Percentiles rank a stretch among this genome's conserved stretches.
Conservation (phyloP, 37 sponge, comb jelly and placozoan genomes). For the Oopsacas minuta region DNA sequence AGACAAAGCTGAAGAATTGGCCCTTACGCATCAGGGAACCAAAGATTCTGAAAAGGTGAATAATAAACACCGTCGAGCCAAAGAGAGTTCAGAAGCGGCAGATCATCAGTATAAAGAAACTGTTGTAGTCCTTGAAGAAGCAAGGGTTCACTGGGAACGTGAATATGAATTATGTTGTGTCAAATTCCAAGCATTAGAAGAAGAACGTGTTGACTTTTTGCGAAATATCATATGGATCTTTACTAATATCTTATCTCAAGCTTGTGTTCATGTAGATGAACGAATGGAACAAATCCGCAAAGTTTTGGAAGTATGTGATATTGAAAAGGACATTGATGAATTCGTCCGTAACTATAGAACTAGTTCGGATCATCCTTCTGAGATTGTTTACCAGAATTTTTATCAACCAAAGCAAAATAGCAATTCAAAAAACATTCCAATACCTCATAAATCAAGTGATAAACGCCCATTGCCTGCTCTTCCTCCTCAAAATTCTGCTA, state of each 20-base stretch:
- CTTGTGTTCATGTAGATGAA: slow-evolving; percentile 52
- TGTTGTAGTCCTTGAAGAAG: slow-evolving; percentile 58
- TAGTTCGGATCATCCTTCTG: slow-evolving; percentile 53
- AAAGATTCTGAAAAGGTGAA: neutral
- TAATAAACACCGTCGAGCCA: neutral
- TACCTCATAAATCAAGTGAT: neutral
- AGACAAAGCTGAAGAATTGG: slow-evolving; percentile 62
- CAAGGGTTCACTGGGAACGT: slow-evolving; percentile 62
- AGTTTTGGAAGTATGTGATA: slow-evolving; percentile 56
- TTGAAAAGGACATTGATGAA: slow-evolving; percentile 70
- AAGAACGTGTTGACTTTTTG: slow-evolving; percentile 62
- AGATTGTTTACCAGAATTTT: neutral
- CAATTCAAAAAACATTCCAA: neutral
- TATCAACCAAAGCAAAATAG: neutral
- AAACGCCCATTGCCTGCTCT: neutral
- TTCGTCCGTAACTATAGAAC: slow-evolving; percentile 55
- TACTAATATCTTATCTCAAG: slow-evolving; percentile 48
- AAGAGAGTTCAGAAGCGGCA: slow-evolving; percentile 31
- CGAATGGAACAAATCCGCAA: slow-evolving; percentile 56
- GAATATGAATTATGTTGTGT: slow-evolving; percentile 71
- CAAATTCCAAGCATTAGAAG: slow-evolving; percentile 75
- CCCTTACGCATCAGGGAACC: neutral
- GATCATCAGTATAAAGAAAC: slow-evolving; percentile 55
- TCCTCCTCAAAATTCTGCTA: neutral
- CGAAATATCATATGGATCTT: slow-evolving; percentile 62